Conservation (phyloP, 1,140 invertebrate species). For the Antheraea pernyi region DNA sequence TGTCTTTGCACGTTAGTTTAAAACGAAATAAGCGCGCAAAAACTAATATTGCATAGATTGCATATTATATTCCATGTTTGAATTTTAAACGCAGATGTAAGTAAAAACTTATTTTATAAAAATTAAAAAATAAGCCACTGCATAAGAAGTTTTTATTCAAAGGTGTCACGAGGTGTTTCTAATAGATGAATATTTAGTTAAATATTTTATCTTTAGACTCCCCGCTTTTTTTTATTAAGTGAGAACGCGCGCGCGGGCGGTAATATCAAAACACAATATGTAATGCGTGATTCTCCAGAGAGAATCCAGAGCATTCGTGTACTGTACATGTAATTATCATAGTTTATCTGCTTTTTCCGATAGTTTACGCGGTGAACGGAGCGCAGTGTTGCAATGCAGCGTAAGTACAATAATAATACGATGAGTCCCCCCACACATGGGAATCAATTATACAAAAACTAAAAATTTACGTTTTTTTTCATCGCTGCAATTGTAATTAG, state of each 20-base stretch:
- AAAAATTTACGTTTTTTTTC: not conserved
- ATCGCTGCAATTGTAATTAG: no score
- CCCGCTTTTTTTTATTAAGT: conserved; percentile 29
- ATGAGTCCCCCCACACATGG: not conserved
- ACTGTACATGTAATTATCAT: conserved; percentile 71
- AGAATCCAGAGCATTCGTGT: conserved; percentile 50
- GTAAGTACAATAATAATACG: not conserved
- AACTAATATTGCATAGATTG: conserved; percentile 32
- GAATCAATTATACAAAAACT: not conserved
- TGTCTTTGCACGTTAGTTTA: conserved; percentile 35
- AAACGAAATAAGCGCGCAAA: conserved; percentile 29
- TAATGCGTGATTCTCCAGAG: conserved; percentile 42
- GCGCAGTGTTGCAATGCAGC: not conserved
- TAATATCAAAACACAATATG: conserved; percentile 34
- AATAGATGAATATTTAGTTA: conserved; percentile 57
- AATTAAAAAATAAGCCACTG: conserved; percentile 66
- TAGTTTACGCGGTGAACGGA: conserved; percentile 61
- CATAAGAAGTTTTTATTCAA: conserved; percentile 30
- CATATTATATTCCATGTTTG: conserved; percentile 2
- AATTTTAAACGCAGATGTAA: conserved; percentile 30
- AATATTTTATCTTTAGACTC: conserved; percentile 61
- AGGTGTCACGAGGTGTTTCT: conserved; percentile 36
- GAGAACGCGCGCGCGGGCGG: conserved; percentile 38
- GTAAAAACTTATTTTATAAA: conserved; percentile 66
- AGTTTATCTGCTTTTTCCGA: conserved; percentile 76